Percentiles rank a stretch among this genome's conserved stretches.
Evolutionary conservation across 2,797 vertebrate genomes (phyloP).

Genomic region (Lacerta viridis): DNA sequence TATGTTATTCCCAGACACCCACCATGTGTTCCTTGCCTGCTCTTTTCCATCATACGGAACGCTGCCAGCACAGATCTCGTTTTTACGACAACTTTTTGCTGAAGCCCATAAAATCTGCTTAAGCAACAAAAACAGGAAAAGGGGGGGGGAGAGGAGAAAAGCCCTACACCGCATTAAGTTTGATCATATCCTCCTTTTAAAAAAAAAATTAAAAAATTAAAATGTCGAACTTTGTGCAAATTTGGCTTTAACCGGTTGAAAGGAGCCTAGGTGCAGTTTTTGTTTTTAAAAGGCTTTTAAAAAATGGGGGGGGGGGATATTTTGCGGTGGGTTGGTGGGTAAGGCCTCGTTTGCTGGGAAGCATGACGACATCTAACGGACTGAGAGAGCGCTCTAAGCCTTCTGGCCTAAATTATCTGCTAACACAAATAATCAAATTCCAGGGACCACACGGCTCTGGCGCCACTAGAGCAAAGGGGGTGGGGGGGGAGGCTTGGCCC

Average conservation of each 20-base stretch:
- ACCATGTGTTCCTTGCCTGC: no score
- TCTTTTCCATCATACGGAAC: neutral
- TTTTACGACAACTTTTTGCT: neutral
- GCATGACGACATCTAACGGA: conserved; percentile 71
- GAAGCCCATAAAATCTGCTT: neutral
- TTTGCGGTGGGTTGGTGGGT: neutral
- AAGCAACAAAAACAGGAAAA: neutral
- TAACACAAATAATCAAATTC: conserved; percentile 84
- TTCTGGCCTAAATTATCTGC: conserved; percentile 83
- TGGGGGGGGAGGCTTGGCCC: conserved; percentile 36
- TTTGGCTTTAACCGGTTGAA: conserved; percentile 8
- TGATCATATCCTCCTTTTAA: conserved; percentile 33
- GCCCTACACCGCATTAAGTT: neutral
- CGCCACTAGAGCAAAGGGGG: conserved; percentile 50
- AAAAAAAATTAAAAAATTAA: no score
- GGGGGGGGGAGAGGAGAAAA: neutral
- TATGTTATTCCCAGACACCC: neutral
- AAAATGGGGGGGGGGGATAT: neutral
- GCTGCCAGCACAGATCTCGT: neutral
- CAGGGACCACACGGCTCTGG: conserved; percentile 78
- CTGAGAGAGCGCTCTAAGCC: conserved; percentile 73
- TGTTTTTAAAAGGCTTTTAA: neutral
- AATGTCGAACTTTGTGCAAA: conserved; percentile 15
- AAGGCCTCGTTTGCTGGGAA: conserved; percentile 68
- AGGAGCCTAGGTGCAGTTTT: neutral